These are phyloP conservation scores for Boulengeromyrus knoepffleri DNA, from an alignment of 2,113 vertebrate species.

Conservation along the genomic window DNA sequence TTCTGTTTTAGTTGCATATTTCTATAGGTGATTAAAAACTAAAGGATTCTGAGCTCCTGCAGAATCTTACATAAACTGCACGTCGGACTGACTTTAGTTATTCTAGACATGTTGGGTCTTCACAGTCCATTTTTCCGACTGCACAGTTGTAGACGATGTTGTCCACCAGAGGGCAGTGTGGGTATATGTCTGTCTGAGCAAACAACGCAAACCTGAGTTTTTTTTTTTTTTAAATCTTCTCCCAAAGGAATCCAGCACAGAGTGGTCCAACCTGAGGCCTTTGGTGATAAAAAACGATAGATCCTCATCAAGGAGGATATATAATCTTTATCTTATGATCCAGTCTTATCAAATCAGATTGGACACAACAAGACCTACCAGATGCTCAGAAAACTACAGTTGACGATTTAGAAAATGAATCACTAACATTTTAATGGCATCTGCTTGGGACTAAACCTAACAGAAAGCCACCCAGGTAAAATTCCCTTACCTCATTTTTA, in stretches of 20 bases:
- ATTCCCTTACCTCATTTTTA: conserved; percentile 29
- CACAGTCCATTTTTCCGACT: neutral
- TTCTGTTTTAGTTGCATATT: neutral
- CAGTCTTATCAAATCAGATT: conserved; percentile 50
- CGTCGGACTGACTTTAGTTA: neutral
- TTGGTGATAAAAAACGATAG: conserved; percentile 42
- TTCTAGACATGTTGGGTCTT: neutral
- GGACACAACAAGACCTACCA: conserved; percentile 41
- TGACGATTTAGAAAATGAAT: conserved; percentile 43
- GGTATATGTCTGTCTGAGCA: conserved; percentile 21
- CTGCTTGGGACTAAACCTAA: conserved; percentile 47
- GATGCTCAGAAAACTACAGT: conserved; percentile 35
- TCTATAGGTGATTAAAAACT: neutral
- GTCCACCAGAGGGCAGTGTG: conserved; percentile 62
- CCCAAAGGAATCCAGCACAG: conserved; percentile 41
- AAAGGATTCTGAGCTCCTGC: neutral
- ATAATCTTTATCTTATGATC: conserved; percentile 58
- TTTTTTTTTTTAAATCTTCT: conserved; percentile 17
- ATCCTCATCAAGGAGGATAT: conserved; percentile 48
- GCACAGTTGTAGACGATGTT: neutral
- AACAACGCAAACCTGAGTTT: conserved; percentile 15
- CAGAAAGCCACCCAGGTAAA: conserved; percentile 33
- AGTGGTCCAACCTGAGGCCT: conserved; percentile 39
- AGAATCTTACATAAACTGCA: neutral
- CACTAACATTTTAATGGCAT: conserved; percentile 50